Evolutionary conservation across 2,888 invertebrate species (phyloP).

Genomic region (Polyploca ridens): DNA sequence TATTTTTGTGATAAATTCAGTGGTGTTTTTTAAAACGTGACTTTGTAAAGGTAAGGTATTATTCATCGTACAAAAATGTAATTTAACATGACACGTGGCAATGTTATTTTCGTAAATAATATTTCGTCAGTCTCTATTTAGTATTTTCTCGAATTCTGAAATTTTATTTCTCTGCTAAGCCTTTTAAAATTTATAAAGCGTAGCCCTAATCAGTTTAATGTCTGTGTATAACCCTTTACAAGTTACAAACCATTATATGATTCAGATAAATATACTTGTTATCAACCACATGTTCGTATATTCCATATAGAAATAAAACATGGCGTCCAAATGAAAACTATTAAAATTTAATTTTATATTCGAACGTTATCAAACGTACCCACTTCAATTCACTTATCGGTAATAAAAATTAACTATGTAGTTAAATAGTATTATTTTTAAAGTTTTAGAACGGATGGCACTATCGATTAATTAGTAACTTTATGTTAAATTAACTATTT

Average conservation of each 20-base stretch:
- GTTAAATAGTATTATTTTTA: slow-evolving; percentile 30
- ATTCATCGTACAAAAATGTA: too few relatives aligned
- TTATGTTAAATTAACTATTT: slow-evolving; percentile 3
- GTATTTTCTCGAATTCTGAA: not conserved
- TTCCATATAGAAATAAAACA: not conserved
- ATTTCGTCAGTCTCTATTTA: too few relatives aligned
- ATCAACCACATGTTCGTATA: not conserved
- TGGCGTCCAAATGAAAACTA: slow-evolving; percentile 14
- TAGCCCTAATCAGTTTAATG: not conserved
- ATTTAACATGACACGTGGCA: not conserved
- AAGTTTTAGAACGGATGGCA: slow-evolving; percentile 6
- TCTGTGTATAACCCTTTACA: not conserved
- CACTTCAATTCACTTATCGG: slow-evolving; percentile 43
- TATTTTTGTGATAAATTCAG: not conserved
- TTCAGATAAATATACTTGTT: not conserved
- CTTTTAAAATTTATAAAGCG: not conserved
- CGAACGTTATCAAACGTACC: slow-evolving; percentile 33
- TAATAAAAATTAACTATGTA: slow-evolving; percentile 42
- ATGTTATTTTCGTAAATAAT: not conserved
- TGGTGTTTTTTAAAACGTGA: not conserved
- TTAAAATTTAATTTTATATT: slow-evolving; percentile 38
- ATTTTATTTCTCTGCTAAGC: not conserved
- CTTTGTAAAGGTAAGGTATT: too few relatives aligned
- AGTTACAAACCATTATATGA: not conserved
- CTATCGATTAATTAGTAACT: not conserved